Evolutionary conservation across 92 coral and sea anemone species (phyloP).

Genomic region (Muricea muricata): DNA sequence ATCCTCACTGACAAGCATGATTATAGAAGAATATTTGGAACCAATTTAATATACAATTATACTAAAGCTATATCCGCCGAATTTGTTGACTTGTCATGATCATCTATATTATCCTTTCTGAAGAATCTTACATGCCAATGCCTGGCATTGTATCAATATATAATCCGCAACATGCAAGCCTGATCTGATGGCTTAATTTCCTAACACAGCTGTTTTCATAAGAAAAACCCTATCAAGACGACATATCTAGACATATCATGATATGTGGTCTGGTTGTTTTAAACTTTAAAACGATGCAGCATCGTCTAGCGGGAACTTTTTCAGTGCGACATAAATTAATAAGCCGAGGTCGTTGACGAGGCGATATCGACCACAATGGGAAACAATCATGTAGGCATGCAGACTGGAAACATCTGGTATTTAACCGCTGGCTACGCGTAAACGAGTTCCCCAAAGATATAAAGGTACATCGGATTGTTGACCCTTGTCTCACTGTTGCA

Average conservation of each 20-base stretch:
- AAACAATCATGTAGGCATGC: neutral
- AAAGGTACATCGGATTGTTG: neutral
- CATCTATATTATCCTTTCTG: no score
- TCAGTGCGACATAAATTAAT: neutral
- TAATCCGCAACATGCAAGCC: neutral
- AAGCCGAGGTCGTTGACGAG: neutral
- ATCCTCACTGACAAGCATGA: no score
- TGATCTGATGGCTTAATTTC: neutral
- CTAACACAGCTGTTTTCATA: constrained; percentile 4
- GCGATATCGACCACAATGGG: neutral
- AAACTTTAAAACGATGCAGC: constrained; percentile 1
- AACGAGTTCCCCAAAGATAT: neutral
- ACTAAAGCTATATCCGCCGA: no score
- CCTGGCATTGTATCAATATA: neutral
- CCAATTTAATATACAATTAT: no score
- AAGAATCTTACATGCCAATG: no score
- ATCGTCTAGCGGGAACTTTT: neutral
- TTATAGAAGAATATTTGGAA: no score
- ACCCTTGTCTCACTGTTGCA: neutral
- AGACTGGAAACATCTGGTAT: neutral
- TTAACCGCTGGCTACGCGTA: neutral
- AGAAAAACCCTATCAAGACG: neutral
- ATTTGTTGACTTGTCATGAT: no score
- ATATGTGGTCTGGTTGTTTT: neutral
- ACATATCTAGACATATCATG: neutral